Evolutionary conservation across 2,888 invertebrate species (phyloP).

Genomic region (Caenorhabditis afra): DNA sequence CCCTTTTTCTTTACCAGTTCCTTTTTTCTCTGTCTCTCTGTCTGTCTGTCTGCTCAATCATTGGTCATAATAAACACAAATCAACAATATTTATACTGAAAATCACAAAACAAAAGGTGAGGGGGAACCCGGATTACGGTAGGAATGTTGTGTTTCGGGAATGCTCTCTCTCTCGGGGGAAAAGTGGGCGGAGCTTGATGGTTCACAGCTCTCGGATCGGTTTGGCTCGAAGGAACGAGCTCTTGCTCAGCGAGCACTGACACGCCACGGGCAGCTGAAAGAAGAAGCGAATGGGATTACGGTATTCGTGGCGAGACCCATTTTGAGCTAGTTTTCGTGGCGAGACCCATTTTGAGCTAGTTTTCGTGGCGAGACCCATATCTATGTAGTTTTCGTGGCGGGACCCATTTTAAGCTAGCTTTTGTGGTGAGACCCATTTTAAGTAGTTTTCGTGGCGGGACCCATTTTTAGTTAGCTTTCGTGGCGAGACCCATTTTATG

Average conservation of each 20-base stretch:
- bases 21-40: too few relatives aligned
- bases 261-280: conserved; percentile 76
- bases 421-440: too few relatives aligned
- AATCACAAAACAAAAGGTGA: background rate
- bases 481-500: too few relatives aligned
- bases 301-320: conserved; percentile 3
- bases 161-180: conserved; percentile 32
- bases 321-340: too few relatives aligned
- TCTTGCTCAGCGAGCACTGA: conserved; percentile 73
- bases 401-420: too few relatives aligned
- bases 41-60: too few relatives aligned
- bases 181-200: background rate
- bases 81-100: background rate
- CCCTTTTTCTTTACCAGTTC: too few relatives aligned
- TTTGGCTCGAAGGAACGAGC: conserved; percentile 66
- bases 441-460: too few relatives aligned
- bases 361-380: background rate
- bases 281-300: background rate
- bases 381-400: too few relatives aligned
- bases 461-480: too few relatives aligned
- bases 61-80: too few relatives aligned
- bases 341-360: too few relatives aligned
- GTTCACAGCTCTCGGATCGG: conserved; percentile 49
- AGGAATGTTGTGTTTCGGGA: conserved; percentile 13
- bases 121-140: conserved; percentile 9